Percentiles rank a stretch among this genome's conserved stretches.
phyloP scores from a whole-genome alignment of 2,113 vertebrate species.

The Carassius auratus region DNA sequence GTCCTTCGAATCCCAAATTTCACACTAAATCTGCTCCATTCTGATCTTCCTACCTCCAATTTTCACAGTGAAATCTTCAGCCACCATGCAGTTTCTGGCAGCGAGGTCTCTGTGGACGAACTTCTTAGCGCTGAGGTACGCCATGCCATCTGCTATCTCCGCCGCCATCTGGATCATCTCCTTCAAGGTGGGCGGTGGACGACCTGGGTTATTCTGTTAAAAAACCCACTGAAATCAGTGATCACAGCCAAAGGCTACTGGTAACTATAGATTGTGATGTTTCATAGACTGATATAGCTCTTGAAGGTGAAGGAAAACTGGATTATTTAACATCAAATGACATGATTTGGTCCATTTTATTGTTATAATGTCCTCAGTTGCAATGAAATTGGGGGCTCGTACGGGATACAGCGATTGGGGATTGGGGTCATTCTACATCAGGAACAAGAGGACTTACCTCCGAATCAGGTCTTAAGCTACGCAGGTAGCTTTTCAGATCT shows the following conservation, averaged over 20 bases:
- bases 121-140: slow-evolving; percentile 97
- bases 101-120: slow-evolving; percentile 97
- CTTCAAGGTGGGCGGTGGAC: slow-evolving; percentile 83
- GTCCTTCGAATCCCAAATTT: not conserved
- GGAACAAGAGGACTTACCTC: slow-evolving; percentile 74
- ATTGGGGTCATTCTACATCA: not conserved
- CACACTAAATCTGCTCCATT: not conserved
- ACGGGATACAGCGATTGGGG: not conserved
- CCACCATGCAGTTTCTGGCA: slow-evolving; percentile 98
- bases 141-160: slow-evolving; percentile 97
- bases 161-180: slow-evolving; percentile 97
- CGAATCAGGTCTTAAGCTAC: slow-evolving; percentile 88
- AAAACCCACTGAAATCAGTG: not conserved
- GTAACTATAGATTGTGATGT: not conserved
- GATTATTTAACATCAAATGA: not conserved
- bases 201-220: slow-evolving; percentile 87
- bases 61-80: slow-evolving; percentile 94
- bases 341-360: not conserved
- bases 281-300: not conserved
- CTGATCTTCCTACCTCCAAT: slow-evolving; percentile 83
- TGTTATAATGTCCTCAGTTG: not conserved
- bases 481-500: slow-evolving; percentile 93
- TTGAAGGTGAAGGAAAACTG: not conserved
- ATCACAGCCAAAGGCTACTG: not conserved
- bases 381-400: not conserved